A percentile compares a stretch with the other conserved stretches of the same genome.
Evolutionary conservation across 2,113 vertebrate genomes (phyloP).

Genomic region (Empidonax alnorum): DNA sequence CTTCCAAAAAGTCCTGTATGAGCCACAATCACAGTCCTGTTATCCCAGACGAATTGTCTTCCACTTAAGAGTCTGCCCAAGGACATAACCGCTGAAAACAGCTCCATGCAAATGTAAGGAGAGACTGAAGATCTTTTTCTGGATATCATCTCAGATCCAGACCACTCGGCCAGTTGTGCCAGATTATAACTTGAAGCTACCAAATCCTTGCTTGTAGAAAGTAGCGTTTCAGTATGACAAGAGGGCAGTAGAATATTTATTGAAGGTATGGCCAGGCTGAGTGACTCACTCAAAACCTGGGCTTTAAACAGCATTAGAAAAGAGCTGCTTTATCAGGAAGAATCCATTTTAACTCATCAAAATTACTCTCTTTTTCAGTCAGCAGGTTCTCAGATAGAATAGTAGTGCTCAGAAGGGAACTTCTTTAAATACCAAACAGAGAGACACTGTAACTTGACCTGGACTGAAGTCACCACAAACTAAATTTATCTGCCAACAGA

Average conservation of each 20-base stretch:
- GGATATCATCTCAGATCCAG: not conserved
- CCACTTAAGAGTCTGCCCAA: not conserved
- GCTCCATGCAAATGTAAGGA: not conserved
- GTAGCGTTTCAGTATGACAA: not conserved
- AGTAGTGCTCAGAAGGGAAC: not conserved
- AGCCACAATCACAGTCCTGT: not conserved
- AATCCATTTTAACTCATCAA: not conserved
- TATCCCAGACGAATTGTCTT: not conserved
- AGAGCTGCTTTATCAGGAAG: not conserved
- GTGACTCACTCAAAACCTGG: not conserved
- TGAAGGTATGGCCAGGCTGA: not conserved
- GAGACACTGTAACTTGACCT: not conserved
- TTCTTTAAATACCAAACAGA: not conserved
- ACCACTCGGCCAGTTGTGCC: not conserved
- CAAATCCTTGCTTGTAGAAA: not conserved
- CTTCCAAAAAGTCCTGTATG: fast-evolving
- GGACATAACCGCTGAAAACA: not conserved
- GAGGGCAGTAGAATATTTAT: not conserved
- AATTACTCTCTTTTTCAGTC: not conserved
- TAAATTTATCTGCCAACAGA: not conserved
- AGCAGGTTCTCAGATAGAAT: not conserved
- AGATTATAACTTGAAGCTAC: not conserved
- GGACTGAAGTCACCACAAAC: not conserved
- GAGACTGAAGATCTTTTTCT: not conserved
- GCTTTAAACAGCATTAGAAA: not conserved